These are phyloP conservation scores for Dysdera silvatica DNA, from an alignment of 1,140 invertebrate species.

Conservation along the genomic window DNA sequence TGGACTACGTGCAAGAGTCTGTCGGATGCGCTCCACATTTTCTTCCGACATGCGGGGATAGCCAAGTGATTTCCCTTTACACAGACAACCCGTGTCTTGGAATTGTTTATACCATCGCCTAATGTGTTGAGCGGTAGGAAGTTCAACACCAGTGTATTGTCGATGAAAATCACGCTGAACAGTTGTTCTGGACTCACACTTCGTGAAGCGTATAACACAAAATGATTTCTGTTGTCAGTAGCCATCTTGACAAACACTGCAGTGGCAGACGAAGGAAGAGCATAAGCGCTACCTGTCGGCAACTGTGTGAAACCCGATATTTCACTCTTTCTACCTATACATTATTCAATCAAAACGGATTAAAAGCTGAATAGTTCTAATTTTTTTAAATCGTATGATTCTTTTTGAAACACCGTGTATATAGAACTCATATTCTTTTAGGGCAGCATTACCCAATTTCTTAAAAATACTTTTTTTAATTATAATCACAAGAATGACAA, in stretches of 20 bases:
- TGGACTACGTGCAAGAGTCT: too few species aligned
- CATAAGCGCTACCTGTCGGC: not conserved
- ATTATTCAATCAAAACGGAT: not conserved
- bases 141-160: not conserved
- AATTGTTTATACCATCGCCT: not conserved
- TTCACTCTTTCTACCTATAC: not conserved
- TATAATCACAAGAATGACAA: too few species aligned
- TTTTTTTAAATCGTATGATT: not conserved
- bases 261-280: not conserved
- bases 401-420: too few species aligned
- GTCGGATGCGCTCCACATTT: too few species aligned
- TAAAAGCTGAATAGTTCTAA: not conserved
- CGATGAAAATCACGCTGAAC: not conserved
- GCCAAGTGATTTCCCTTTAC: not conserved
- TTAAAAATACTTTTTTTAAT: too few species aligned
- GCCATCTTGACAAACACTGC: not conserved
- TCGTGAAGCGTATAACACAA: not conserved
- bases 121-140: not conserved
- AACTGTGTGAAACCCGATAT: not conserved
- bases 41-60: not conserved
- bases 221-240: not conserved
- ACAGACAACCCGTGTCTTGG: not conserved
- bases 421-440: too few species aligned
- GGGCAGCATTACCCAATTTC: too few species aligned
- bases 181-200: too few species aligned